Evolutionary conservation across 2,797 vertebrate genomes (phyloP).

Genomic region (Smutsia temminckii): DNA sequence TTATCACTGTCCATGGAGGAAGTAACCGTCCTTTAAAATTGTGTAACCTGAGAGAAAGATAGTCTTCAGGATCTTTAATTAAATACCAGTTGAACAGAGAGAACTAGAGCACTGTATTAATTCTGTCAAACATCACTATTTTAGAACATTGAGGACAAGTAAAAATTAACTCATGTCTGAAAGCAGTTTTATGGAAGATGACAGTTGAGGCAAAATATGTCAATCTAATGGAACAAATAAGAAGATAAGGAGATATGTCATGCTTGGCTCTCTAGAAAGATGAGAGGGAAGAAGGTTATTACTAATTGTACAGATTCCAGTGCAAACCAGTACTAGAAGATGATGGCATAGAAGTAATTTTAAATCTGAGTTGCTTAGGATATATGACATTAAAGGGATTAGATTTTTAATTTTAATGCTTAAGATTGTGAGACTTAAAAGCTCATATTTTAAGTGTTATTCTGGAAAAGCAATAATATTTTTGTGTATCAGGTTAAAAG

Average conservation of each 20-base stretch:
- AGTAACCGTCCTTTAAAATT: conserved; percentile 15
- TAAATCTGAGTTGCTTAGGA: neutral
- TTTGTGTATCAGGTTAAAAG: conserved; percentile 35
- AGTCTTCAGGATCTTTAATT: conserved; percentile 68
- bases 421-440: neutral
- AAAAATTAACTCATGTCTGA: conserved; percentile 74
- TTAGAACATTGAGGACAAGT: conserved; percentile 76
- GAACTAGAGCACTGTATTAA: conserved; percentile 77
- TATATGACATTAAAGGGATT: neutral
- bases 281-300: conserved; percentile 27
- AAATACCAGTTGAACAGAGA: conserved; percentile 60
- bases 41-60: conserved; percentile 61
- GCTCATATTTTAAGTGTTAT: neutral
- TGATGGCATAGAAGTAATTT: neutral
- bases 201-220: conserved; percentile 73
- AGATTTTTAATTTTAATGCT: conserved; percentile 19
- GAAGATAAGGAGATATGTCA: conserved; percentile 65
- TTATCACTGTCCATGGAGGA: conserved; percentile 60
- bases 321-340: neutral
- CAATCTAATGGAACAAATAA: conserved; percentile 51
- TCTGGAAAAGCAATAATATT: neutral
- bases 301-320: conserved; percentile 43
- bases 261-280: conserved; percentile 47
- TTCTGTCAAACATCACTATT: conserved; percentile 75
- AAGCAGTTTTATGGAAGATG: conserved; percentile 73